Evolutionary conservation across 2,113 vertebrate species (phyloP).

Genomic region (Tiliqua scincoides): DNA sequence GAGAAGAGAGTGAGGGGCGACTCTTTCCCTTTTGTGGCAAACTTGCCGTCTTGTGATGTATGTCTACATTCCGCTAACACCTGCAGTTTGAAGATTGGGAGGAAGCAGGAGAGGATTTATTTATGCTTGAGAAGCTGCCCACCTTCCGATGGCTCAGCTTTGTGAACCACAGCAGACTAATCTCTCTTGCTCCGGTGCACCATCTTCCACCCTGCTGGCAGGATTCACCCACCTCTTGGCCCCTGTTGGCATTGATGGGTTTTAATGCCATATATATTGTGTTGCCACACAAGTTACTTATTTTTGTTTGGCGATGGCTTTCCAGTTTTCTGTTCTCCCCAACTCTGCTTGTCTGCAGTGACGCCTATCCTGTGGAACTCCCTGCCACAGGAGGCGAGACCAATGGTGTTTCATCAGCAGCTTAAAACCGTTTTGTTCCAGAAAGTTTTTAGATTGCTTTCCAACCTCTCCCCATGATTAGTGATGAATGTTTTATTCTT

Average conservation of each 20-base stretch:
- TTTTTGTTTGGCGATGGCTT: neutral
- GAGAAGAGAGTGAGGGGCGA: neutral
- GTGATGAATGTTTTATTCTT: neutral
- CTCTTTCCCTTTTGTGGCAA: neutral
- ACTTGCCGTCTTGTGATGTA: neutral
- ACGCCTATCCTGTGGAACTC: no score
- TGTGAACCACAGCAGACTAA: neutral
- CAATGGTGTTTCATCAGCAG: no score
- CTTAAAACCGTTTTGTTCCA: no score
- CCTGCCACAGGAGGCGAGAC: no score
- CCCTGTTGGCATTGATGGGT: fast-evolving
- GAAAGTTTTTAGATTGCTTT: no score
- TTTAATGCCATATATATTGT: neutral
- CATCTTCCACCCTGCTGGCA: fast-evolving
- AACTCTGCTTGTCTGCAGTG: no score
- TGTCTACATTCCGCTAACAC: neutral
- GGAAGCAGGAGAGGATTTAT: neutral
- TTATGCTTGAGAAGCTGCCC: neutral
- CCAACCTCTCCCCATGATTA: no score
- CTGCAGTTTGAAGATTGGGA: fast-evolving
- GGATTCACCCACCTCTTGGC: fast-evolving
- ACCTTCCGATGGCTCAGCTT: neutral
- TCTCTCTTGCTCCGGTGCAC: neutral
- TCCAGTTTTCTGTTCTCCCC: neutral
- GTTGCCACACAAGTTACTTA: neutral